Evolutionary conservation across 1,140 invertebrate genomes (phyloP).

Genomic region (Cyrtorhinus lividipennis): DNA sequence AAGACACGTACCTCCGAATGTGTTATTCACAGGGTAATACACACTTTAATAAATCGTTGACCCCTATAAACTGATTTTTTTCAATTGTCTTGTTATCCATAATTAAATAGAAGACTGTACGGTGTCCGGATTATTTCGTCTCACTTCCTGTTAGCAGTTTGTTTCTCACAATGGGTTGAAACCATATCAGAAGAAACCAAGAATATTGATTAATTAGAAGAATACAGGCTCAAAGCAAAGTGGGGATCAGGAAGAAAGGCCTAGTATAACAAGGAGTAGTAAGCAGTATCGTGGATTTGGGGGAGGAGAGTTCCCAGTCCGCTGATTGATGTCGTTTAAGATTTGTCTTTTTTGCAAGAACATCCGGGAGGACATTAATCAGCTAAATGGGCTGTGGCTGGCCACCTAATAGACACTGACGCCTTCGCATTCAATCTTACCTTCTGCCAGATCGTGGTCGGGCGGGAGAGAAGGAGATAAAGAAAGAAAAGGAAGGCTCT

Average conservation of each 20-base stretch:
- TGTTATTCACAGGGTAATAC: no score
- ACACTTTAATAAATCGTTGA: no score
- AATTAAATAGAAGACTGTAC: no score
- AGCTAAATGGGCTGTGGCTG: conserved; percentile 6
- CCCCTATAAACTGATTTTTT: no score
- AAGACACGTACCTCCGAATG: no score
- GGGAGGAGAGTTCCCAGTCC: neutral
- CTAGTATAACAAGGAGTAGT: neutral
- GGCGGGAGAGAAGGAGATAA: no score
- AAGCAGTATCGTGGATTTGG: neutral
- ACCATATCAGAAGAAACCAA: no score
- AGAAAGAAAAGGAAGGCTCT: no score
- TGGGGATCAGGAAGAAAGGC: neutral
- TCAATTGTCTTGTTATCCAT: no score
- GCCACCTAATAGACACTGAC: conserved; percentile 5
- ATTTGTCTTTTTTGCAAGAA: conserved; percentile 1
- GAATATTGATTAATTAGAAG: neutral
- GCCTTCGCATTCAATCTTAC: neutral
- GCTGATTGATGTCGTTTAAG: conserved; percentile 5
- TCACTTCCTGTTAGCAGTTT: no score
- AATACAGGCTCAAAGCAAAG: neutral
- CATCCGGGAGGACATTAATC: neutral
- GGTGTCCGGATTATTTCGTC: no score
- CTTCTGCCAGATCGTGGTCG: neutral
- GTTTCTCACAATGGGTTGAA: no score